Evolutionary conservation across 2,797 vertebrate species (phyloP), one percentile per base, ranked within the genome.

Genomic region (Rhinophrynus dorsalis): DNA sequence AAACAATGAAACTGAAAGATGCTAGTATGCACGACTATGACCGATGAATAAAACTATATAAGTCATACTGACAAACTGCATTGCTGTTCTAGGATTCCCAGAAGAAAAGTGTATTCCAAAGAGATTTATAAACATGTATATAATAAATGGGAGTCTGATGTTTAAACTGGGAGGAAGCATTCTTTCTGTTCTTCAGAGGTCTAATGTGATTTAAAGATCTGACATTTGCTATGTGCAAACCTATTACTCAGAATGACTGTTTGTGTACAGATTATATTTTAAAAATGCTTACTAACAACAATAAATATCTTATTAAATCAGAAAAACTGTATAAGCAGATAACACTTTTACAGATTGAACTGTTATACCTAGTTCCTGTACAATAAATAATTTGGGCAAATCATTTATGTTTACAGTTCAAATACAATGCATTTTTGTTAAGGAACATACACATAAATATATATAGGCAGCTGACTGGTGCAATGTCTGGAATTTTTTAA

Each of bases 161-260:
- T 94, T 95, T 93, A 93, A 94, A 94, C 91, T 84, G 90, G 91
- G 93, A 91, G 91, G 93, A 92, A 94, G 90, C 90, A 85, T 93
- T 92, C 90, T 92, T 87, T 90, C 90, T 87, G 82, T 60, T 86
- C 90, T 82, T 84, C 89, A 55, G 86, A 82, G 88, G 88, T 88
- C 91, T 86, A 82, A 80, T 76, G 87, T 98, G 94, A 98, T 98
- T 97, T 98, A 98, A 94, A 92, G 90, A 92, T 90, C 92, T 97
- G 96, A 96, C 95, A 96, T 97, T 98, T 98, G 93, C 89, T 88
- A 90, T 92, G 88, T 82, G 89, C 90, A 90, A 89, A 86, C 91
- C 94, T 94, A 96, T 96, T 97, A 96, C 96, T 98, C 96, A 97
- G 94, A 95, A 89, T 96, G 94, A 96, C 94, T 97, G 92, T 94